Percentiles rank a stretch among this genome's conserved stretches.
phyloP scores from a whole-genome alignment of 2,797 vertebrate species.

The Molossus alvarezi region DNA sequence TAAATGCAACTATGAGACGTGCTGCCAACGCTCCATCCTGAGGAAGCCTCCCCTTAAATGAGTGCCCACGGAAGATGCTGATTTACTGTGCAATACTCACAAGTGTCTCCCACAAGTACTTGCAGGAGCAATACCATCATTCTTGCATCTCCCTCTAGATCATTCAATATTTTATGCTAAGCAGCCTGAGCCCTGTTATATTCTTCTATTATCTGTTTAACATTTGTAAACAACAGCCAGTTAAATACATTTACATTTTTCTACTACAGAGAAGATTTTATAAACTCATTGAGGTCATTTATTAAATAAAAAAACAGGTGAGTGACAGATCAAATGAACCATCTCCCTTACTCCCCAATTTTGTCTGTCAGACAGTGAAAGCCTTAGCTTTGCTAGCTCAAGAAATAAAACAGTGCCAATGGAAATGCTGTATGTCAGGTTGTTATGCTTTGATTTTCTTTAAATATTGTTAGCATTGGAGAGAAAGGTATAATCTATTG shows the following conservation, averaged over 20 bases:
- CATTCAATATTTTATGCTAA: constrained; percentile 68
- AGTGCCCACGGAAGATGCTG: constrained; percentile 50
- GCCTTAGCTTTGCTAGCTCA: not conserved
- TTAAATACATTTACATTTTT: constrained; percentile 64
- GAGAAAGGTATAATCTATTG: constrained; percentile 60
- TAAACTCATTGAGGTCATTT: constrained; percentile 56
- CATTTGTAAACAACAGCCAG: constrained; percentile 66
- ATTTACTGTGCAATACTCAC: constrained; percentile 72
- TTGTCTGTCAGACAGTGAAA: constrained; percentile 24
- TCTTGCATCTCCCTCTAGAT: constrained; percentile 77
- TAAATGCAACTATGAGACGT: constrained; percentile 90
- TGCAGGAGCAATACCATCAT: constrained; percentile 64
- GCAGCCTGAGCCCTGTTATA: constrained; percentile 69
- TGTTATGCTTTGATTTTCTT: constrained; percentile 27
- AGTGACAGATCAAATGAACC: constrained; percentile 45
- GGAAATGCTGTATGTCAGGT: not conserved
- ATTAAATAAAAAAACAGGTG: constrained; percentile 57
- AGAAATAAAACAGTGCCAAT: constrained; percentile 39
- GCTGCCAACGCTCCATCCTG: constrained; percentile 81
- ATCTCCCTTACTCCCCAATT: constrained; percentile 16
- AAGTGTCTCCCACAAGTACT: constrained; percentile 76
- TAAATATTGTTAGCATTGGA: not conserved
- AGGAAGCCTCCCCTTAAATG: constrained; percentile 76
- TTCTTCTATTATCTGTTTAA: constrained; percentile 42
- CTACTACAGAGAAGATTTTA: constrained; percentile 66